Evolutionary conservation across 2,888 invertebrate species (phyloP).

Genomic region (Drosophila phalerata): DNA sequence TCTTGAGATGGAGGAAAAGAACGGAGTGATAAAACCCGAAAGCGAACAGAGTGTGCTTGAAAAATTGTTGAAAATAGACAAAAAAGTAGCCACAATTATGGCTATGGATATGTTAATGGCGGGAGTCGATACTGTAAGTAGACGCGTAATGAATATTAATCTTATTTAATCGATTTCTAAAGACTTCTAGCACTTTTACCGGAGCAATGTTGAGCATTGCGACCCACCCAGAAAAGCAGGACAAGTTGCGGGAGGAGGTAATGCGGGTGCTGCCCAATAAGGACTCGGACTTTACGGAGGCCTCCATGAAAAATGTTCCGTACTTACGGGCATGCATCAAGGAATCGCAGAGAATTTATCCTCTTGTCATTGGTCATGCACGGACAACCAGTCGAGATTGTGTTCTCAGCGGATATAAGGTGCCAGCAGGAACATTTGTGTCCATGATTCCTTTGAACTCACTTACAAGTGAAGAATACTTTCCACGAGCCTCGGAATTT

Average conservation of each 20-base stretch:
- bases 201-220: constrained; percentile 86
- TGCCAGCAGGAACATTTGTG: background rate
- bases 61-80: constrained; percentile 88
- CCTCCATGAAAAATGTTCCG: constrained; percentile 86
- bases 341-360: constrained; percentile 89
- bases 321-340: constrained; percentile 91
- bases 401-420: background rate
- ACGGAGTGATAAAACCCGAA: constrained; percentile 62
- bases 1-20: constrained; percentile 53
- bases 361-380: constrained; percentile 87
- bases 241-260: constrained; percentile 88
- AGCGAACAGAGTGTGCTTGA: constrained; percentile 88
- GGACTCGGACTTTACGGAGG: constrained; percentile 85
- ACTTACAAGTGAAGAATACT: constrained; percentile 85
- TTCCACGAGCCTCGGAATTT: constrained; percentile 86
- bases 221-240: constrained; percentile 88
- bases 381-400: constrained; percentile 36
- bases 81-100: constrained; percentile 89
- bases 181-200: constrained; percentile 76
- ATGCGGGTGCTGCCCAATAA: constrained; percentile 85
- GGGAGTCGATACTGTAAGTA: constrained; percentile 90
- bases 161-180: background rate
- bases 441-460: constrained; percentile 88
- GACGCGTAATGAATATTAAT: rapidly evolving
- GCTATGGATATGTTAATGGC: constrained; percentile 90